Base-by-base conservation (phyloP, 53 echinoderm and acorn worm genomes). In the Holothuria scabra region DNA sequence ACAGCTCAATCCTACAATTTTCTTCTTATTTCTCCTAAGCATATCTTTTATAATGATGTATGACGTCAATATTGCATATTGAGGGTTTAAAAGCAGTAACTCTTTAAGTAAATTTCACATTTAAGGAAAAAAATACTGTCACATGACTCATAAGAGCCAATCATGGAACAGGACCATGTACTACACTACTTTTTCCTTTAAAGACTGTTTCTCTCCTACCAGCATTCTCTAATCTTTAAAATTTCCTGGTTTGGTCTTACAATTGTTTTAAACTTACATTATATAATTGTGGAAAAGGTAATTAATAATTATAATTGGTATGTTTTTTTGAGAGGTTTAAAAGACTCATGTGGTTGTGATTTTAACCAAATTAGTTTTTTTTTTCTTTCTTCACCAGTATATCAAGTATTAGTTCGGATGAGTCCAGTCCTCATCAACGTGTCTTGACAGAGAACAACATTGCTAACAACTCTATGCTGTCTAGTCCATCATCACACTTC, bases 331-430 rank as follows among this genome's bases (percentile, higher is more conserved):
- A 26, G 22, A 23, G 11, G 18, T 8, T 26, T 8, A 26, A 26
- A 60, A 8, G 61, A 4, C 3, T 60, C 8, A 26, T 23, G 26
- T 60, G 4, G 11, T 26, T 6, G 64, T 30, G 11, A 70, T 12
- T 21, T n/a, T 28, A 22, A 28, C 12, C 34, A 70, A 32, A 32
- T 29, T 20, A 29, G 9, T 0, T n/a, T 52, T 5, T 2, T 56
- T 55, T 66, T 32, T 84, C 30, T 28, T 55, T 5, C 12, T 56
- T 28, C 56, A 23, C 13, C 88, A 95, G 95, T 84, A 88, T 95
- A 90, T 95, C 91, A 64, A 95, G 95, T 62, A 74, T 95, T 63
- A 95, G 95, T 80, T 95, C 95, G 4, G 95, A 95, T 76, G 95
- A 95, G 28, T 87, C 95, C 57, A 95, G 95, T 58, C 95, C 95